A percentile compares a stretch with the other conserved stretches of the same genome.
phyloP scores from a whole-genome alignment of 2,797 vertebrate genomes.

The Cygnus olor region DNA sequence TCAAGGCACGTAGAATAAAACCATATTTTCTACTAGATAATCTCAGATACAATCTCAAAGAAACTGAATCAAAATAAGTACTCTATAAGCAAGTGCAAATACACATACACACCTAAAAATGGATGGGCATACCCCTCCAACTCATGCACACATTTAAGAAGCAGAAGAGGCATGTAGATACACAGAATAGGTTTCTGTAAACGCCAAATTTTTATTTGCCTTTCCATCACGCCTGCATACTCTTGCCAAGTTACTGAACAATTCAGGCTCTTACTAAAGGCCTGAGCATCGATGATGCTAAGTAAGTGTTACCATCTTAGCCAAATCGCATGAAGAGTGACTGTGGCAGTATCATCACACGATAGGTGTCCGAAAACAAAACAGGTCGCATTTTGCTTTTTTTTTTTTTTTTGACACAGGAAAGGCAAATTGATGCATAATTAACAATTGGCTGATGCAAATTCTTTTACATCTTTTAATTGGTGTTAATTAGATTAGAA shows the following conservation, averaged over 20 bases:
- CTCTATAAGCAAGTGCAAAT: not conserved
- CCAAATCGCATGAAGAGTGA: conserved; percentile 66
- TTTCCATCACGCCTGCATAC: not conserved
- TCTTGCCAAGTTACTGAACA: not conserved
- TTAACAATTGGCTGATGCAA: conserved; percentile 87
- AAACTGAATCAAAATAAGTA: not conserved
- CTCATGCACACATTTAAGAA: not conserved
- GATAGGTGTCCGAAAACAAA: conserved; percentile 71
- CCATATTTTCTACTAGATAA: not conserved
- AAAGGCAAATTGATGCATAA: conserved; percentile 87
- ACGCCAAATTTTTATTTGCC: not conserved
- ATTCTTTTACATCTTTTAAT: conserved; percentile 88
- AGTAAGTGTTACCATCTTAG: conserved; percentile 63
- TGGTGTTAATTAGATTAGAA: conserved; percentile 93
- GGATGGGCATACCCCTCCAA: not conserved
- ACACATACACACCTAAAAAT: not conserved
- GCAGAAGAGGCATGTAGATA: not conserved
- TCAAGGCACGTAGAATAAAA: not conserved
- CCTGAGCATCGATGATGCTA: conserved; percentile 22
- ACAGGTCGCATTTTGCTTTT: conserved; percentile 76
- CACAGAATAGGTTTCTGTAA: not conserved
- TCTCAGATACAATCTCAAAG: not conserved
- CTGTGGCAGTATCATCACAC: conserved; percentile 66
- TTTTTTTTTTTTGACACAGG: conserved; percentile 76
- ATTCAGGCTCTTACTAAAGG: conserved; percentile 32